Base-by-base conservation (phyloP, 1,140 invertebrate species). In the Drosophila pandora region DNA sequence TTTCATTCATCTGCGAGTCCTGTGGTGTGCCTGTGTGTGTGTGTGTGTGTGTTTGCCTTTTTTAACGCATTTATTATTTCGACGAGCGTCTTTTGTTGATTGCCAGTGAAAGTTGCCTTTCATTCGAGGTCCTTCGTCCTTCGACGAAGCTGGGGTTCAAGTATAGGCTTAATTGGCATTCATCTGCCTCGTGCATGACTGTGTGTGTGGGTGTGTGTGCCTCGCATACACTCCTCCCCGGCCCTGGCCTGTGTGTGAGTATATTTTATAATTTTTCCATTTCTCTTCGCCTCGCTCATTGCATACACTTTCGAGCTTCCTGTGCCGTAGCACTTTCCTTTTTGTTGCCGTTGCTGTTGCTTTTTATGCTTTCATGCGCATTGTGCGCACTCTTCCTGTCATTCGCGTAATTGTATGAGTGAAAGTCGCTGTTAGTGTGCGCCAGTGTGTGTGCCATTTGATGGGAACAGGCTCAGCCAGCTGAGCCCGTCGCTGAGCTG, bases 101-200 rank as follows among this genome's bases (percentile, higher is more conserved):
- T 84, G 81, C 77, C 63, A 76, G 25, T 37, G 50, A 41, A 58
- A 48, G 58, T 39, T 34, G 22, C 64, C 63, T 69, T 69, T 69
- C 52, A 63, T 53, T 75, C 43, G 43, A 22, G 43, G 72, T 77
- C 73, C 67, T 80, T 61, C 56, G 67, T 78, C 61, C 57, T 74
- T 61, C 60, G 49, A 58, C 70, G 49, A 45, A 21, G 61, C 58
- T 63, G 70, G 60, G 53, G 72, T 68, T 85, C 77, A 85, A 87
- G 81, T 85, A 75, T 85, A 71, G 81, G 74, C 81, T 78, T 85
- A 85, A 85, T 85, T 85, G 81, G 82, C 81, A 87, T 85, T 87
- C 81, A 85, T 76, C 75, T 52, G 43, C 53, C 63, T 50, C 23
- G 25, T 21, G 13, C 12, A 25, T 43, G 48, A 21, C 25, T 25